Percentiles rank a stretch among this genome's conserved stretches.
These are phyloP conservation scores for Bombyx huttoni DNA, from an alignment of 2,888 invertebrate species.

Conservation along the genomic window DNA sequence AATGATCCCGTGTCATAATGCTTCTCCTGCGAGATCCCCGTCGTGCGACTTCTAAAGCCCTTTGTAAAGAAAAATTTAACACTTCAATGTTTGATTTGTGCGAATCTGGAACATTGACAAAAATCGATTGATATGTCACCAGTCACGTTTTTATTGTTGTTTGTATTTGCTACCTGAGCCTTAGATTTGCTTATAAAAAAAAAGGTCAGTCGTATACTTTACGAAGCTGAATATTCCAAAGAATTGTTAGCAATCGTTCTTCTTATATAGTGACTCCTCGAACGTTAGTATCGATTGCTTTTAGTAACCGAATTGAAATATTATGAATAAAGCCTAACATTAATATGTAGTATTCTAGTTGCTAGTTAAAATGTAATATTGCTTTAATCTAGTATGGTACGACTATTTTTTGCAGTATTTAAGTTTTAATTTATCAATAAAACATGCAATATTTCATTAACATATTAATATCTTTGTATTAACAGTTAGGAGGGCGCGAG, in stretches of 20 bases:
- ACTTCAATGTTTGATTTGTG: constrained; percentile 70
- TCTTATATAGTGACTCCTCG: too few species aligned
- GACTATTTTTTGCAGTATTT: neutral
- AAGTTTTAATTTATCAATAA: constrained; percentile 6
- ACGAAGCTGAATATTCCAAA: neutral
- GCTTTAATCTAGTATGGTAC: too few species aligned
- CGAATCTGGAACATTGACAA: constrained; percentile 55
- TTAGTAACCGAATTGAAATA: too few species aligned
- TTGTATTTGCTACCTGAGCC: constrained; percentile 62
- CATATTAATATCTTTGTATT: constrained; percentile 15
- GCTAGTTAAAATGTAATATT: too few species aligned
- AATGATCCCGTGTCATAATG: constrained; percentile 57
- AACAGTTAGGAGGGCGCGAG: constrained; percentile 18
- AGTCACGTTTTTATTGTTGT: constrained; percentile 60
- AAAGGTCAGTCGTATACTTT: constrained; percentile 18
- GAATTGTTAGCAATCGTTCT: neutral
- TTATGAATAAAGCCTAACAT: too few species aligned
- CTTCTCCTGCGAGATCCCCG: constrained; percentile 37
- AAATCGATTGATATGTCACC: constrained; percentile 60
- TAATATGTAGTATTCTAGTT: too few species aligned
- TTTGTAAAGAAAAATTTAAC: constrained; percentile 61
- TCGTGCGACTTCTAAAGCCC: constrained; percentile 42
- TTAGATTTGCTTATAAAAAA: constrained; percentile 36
- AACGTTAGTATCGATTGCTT: too few species aligned
- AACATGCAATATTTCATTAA: constrained; percentile 15